phyloP scores from a whole-genome alignment of 2,797 vertebrate species.

The Xerus rutilus region DNA sequence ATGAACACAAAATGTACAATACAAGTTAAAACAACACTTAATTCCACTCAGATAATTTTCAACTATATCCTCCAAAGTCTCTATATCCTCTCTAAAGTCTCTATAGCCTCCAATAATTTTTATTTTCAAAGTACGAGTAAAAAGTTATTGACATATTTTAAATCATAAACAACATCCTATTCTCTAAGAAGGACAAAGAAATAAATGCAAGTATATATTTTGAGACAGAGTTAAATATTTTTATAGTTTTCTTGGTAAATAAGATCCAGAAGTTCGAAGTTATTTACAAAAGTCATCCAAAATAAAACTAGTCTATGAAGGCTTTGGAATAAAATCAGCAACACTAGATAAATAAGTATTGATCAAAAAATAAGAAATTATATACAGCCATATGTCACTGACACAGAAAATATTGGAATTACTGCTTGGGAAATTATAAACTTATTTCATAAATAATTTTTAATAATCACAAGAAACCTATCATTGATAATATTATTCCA shows the following conservation, averaged over 20 bases:
- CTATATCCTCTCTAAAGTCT: too few species aligned
- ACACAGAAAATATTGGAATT: not conserved
- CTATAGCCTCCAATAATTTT: too few species aligned
- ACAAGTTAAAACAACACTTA: not conserved
- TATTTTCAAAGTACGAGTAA: not conserved
- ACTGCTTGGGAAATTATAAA: not conserved
- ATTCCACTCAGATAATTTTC: not conserved
- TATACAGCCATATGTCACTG: not conserved
- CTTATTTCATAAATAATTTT: not conserved
- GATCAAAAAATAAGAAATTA: constrained; percentile 10
- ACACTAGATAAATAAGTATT: not conserved
- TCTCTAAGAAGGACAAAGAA: not conserved
- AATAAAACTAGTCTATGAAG: not conserved
- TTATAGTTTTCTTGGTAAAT: constrained; percentile 5
- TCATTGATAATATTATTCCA: not conserved
- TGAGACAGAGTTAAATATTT: not conserved
- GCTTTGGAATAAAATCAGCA: not conserved
- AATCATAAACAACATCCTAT: not conserved
- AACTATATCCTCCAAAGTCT: not conserved
- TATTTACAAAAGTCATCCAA: not conserved
- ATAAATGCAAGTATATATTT: not conserved
- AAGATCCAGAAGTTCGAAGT: not conserved
- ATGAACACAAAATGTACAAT: not conserved
- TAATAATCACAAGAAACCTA: not conserved
- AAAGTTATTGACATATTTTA: not conserved